Evolutionary conservation across 2,888 invertebrate genomes (phyloP).

Genomic region (Lepidochrysops patricia): DNA sequence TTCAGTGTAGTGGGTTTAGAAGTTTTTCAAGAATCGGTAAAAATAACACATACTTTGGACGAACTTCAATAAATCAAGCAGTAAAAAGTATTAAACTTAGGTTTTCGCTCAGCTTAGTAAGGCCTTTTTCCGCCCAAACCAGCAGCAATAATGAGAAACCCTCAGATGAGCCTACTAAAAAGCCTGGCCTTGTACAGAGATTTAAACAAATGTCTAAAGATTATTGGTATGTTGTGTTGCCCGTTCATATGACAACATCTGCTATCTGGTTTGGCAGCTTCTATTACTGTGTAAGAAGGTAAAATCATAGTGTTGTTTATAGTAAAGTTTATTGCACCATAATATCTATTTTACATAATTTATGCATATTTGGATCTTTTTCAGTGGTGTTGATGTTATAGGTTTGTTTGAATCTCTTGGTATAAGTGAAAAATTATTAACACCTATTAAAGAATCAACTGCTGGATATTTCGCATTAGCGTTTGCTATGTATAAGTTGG

Average conservation of each 20-base stretch:
- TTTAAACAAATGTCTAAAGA: constrained; percentile 95
- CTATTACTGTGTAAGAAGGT: constrained; percentile 91
- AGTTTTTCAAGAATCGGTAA: constrained; percentile 38
- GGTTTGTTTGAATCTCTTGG: constrained; percentile 83
- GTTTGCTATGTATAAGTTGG: constrained; percentile 94
- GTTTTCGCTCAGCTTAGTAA: constrained; percentile 27
- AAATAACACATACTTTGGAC: constrained; percentile 39
- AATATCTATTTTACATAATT: neutral
- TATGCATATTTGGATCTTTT: constrained; percentile 32
- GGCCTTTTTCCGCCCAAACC: constrained; percentile 35
- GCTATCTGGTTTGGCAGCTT: constrained; percentile 90
- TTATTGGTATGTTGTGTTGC: constrained; percentile 97
- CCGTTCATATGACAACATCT: constrained; percentile 93
- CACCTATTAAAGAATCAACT: constrained; percentile 83
- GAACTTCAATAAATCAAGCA: constrained; percentile 30
- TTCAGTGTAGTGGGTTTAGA: constrained; percentile 42
- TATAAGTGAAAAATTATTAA: constrained; percentile 84
- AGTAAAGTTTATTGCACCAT: no score
- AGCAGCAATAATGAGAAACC: constrained; percentile 26
- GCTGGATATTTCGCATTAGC: constrained; percentile 93
- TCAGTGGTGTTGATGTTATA: constrained; percentile 93
- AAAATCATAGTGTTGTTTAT: constrained; percentile 28
- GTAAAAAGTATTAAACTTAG: constrained; percentile 30
- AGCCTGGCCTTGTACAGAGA: constrained; percentile 81
- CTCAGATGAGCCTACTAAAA: constrained; percentile 36